These are phyloP conservation scores for Caenorhabditis parvicauda DNA, from an alignment of 2,888 invertebrate species.

Conservation along the genomic window DNA sequence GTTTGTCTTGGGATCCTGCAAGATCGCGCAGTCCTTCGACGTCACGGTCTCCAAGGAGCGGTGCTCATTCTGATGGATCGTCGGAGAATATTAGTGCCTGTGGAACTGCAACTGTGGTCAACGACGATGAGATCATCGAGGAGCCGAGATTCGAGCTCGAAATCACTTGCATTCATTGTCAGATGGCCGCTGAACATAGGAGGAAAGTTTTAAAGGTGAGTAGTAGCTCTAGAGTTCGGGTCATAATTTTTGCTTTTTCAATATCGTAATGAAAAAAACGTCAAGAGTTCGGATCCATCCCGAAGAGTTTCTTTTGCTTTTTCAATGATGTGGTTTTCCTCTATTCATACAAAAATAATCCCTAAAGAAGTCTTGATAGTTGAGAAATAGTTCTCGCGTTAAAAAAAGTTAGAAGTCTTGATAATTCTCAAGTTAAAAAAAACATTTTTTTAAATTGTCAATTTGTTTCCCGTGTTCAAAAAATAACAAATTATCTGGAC, in stretches of 20 bases:
- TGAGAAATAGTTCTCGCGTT: too few species aligned
- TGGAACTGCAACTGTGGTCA: conserved; percentile 17
- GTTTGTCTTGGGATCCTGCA: conserved; percentile 58
- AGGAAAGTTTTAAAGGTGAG: conserved; percentile 28
- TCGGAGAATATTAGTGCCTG: conserved; percentile 17
- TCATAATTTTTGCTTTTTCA: neutral
- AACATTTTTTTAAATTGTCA: too few species aligned
- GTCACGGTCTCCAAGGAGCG: conserved; percentile 24
- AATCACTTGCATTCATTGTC: conserved; percentile 39
- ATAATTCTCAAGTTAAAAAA: too few species aligned
- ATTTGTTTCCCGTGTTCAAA: neutral
- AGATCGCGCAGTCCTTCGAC: conserved; percentile 28
- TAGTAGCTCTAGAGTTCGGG: neutral
- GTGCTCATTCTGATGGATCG: conserved; percentile 40
- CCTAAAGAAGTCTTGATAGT: too few species aligned
- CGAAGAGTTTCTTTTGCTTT: too few species aligned
- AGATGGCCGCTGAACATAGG: conserved; percentile 39
- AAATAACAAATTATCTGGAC: too few species aligned
- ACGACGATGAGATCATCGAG: conserved; percentile 29
- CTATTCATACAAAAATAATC: too few species aligned
- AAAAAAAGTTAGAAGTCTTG: too few species aligned
- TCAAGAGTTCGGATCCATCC: too few species aligned
- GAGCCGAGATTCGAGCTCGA: conserved; percentile 40
- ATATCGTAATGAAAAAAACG: conserved; percentile 3
- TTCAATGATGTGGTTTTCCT: too few species aligned